Evolutionary conservation across 1,140 invertebrate species (phyloP), one percentile per base, ranked within the genome.

Genomic region (Calliphora vicina): DNA sequence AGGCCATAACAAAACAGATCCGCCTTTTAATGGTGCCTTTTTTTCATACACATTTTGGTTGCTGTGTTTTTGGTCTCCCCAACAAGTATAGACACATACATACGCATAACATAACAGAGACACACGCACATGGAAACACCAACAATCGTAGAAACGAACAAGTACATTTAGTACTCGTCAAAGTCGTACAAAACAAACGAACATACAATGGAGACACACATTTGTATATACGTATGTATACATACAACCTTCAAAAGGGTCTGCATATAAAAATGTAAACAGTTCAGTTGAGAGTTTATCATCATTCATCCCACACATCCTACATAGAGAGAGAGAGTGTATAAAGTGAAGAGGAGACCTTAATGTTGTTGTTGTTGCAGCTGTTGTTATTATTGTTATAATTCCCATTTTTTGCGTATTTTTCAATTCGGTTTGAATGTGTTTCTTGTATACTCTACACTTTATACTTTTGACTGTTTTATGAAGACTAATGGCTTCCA

Each of bases 401-500:
- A 17, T 50, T 50, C 17, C 15, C 15, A 50, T 50, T 50, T 50
- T 50, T 50, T 17, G 17, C 12, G 13, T 50, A 17, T 50, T 50
- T 50, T 50, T 50, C 17, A 50, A 50, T 17, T 12, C 12, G 42
- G 73, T 76, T 1, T 76, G 73, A 10, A n/a, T 42, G 27, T 76
- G 29, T 35, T 29, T 42, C 8, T 74, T 29, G 25, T 73, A 3
- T 73, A 27, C 29, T 20, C 29, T 76, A 20, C 17, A 42, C 29
- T 29, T 76, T 42, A 20, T 35, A 42, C 73, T 76, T n/a, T 25
- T 78, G 35, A 78, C 35, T 43, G 74, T 43, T 78, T 45, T 78
- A 78, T 78, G 74, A 78, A 78, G 74, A 78, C 74, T 78, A 78
- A 78, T 78, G 74, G 35, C 35, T 78, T 78, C n/a, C 74, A 78